Base-by-base conservation (phyloP, 2,113 vertebrate species). In the Semnornis frantzii region DNA sequence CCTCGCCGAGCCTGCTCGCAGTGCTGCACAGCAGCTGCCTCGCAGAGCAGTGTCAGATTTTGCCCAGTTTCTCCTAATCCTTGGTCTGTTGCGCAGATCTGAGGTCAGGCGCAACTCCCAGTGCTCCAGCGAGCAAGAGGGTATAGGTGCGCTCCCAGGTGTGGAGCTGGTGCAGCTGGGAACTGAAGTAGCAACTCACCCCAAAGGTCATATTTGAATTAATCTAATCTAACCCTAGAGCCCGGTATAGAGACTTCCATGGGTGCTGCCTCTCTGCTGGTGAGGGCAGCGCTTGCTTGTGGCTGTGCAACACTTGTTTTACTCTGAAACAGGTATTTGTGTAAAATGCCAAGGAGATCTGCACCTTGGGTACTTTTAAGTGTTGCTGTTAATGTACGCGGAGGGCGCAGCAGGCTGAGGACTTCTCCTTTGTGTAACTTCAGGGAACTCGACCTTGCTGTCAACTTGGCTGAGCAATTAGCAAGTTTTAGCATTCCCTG, bases 351-450 rank as follows among this genome's bases (percentile, higher is more conserved):
- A 20, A 21, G 68, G 63, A 65, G 33, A 34, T 57, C 21, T 69
- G 70, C 62, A 75, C 48, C 33, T 69, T 48, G 16, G 70, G 66
- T 86, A 46, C 58, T 81, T 64, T 70, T 27, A 74, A 85, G 33
- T 3, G 0, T 42, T 70, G 66, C 33, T 2, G 0, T 14, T 85
- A 65, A 64, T 55, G 44, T 62, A 3, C 52, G 4, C 3, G 0
- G 59, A 33, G 23, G 64, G 30, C 24, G 27, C 3, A 20, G 60
- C 63, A 71, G 15, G 57, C 19, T 64, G 52, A 9, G 39, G 46
- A 25, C 31, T 73, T 91, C 75, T 77, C 65, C 15, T 87, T 24
- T 55, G 11, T 68, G 73, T 60, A 66, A 25, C 65, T 75, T 90
- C 23, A 39, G 50, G 62, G 58, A 88, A n/a, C 44, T 81, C 68